These are phyloP conservation scores for silkworm (Bombyx mori) DNA, from an alignment of 1,140 invertebrate genomes.

Conservation along the genomic window DNA sequence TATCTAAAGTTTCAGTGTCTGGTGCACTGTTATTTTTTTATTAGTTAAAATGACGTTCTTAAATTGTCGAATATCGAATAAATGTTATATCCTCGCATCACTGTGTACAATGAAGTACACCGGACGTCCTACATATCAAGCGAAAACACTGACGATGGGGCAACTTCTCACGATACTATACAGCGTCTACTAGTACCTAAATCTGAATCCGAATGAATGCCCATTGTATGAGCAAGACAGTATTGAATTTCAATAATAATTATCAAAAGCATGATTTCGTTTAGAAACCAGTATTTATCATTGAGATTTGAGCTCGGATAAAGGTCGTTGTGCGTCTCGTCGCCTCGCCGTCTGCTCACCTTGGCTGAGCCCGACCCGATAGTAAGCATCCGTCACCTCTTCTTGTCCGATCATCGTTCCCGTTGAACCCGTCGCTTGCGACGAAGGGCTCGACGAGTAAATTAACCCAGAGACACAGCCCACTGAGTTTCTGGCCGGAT, in stretches of 20 bases:
- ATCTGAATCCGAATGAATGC: neutral
- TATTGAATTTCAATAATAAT: slow-evolving; percentile 46
- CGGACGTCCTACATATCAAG: neutral
- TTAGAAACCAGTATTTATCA: slow-evolving; percentile 45
- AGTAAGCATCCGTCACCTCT: slow-evolving; percentile 27
- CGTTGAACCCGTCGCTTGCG: too few species aligned
- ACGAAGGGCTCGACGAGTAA: too few species aligned
- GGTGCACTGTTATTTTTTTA: too few species aligned
- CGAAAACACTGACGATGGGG: neutral
- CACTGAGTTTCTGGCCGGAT: too few species aligned
- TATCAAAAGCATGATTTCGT: slow-evolving; percentile 51
- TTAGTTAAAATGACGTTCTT: too few species aligned
- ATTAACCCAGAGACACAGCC: too few species aligned
- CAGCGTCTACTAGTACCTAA: neutral
- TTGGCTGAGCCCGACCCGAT: slow-evolving; percentile 36
- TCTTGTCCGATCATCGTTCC: too few species aligned
- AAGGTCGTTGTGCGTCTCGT: slow-evolving; percentile 41
- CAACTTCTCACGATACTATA: neutral
- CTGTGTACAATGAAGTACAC: too few species aligned
- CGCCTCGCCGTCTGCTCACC: slow-evolving; percentile 62
- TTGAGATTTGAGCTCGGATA: slow-evolving; percentile 29
- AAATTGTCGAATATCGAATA: too few species aligned
- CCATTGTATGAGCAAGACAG: slow-evolving; percentile 31
- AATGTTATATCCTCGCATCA: too few species aligned
- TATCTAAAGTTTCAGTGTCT: too few species aligned